phyloP scores from a whole-genome alignment of 2,113 vertebrate genomes.

The Odobenus rosmarus region DNA sequence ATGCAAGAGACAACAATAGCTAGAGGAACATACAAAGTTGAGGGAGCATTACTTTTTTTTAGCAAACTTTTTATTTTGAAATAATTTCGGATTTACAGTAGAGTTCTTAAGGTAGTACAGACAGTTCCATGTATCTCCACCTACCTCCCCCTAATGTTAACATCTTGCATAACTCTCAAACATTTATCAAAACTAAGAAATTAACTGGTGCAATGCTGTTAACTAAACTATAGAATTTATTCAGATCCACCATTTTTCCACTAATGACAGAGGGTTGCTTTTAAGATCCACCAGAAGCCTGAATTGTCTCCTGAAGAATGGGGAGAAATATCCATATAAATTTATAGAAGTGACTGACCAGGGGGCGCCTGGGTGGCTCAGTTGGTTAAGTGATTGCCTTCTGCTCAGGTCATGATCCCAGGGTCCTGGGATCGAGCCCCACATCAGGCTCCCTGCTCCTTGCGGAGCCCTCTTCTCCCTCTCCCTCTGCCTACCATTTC shows the following conservation, averaged over 20 bases:
- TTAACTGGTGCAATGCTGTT: background rate
- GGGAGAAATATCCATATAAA: background rate
- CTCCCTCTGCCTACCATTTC: too few species aligned
- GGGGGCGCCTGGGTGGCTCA: too few species aligned
- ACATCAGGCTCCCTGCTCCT: too few species aligned
- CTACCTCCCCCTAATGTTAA: background rate
- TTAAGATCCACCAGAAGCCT: conserved; percentile 21
- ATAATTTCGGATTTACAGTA: background rate
- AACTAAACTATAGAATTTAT: background rate
- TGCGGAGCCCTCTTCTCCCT: too few species aligned
- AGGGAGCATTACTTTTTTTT: background rate
- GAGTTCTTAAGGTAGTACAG: background rate
- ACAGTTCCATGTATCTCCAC: background rate
- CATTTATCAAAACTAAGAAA: conserved; percentile 29
- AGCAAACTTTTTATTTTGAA: background rate
- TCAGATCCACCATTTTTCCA: background rate
- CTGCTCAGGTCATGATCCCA: too few species aligned
- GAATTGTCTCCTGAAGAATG: background rate
- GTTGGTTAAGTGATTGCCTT: too few species aligned
- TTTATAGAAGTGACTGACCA: background rate
- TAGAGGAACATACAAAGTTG: background rate
- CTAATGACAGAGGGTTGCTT: conserved; percentile 34
- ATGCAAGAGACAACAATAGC: background rate
- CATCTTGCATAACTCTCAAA: background rate
- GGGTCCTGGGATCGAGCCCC: too few species aligned